A percentile compares a stretch with the other conserved stretches of the same genome.
Conservation (phyloP, 2,113 vertebrate genomes). For the Bagarius yarrelli region DNA sequence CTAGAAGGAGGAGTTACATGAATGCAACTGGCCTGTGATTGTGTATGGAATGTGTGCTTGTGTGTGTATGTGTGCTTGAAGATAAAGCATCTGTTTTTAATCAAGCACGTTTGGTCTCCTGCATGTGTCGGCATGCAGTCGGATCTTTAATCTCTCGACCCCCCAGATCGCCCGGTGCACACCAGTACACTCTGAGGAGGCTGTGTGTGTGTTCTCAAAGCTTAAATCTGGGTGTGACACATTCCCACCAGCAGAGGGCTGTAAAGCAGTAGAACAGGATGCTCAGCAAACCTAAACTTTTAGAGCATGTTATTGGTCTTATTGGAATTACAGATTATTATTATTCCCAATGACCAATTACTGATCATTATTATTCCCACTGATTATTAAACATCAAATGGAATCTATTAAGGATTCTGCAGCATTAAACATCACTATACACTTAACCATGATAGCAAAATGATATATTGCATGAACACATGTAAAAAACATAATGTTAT, state of each 20-base stretch:
- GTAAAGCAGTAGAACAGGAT: neutral
- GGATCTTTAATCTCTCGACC: conserved; percentile 50
- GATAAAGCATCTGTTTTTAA: conserved; percentile 28
- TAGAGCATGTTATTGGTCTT: neutral
- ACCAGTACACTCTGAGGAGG: conserved; percentile 14
- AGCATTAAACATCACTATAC: no score
- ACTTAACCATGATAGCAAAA: neutral
- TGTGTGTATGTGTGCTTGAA: conserved; percentile 8
- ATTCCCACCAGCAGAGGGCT: conserved; percentile 28
- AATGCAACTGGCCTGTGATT: neutral
- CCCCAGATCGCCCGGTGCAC: conserved; percentile 34
- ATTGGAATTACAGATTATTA: neutral
- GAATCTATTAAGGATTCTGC: no score
- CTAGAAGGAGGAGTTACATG: neutral
- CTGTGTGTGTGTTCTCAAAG: neutral
- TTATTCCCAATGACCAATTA: no score
- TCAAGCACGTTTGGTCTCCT: conserved; percentile 46
- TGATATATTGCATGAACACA: neutral
- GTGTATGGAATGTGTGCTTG: conserved; percentile 7
- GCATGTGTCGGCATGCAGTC: conserved; percentile 51
- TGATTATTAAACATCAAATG: no score
- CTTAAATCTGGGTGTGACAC: neutral
- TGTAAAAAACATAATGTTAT: no score
- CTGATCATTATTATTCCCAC: no score
- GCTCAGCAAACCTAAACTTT: neutral